Base-by-base conservation (phyloP, 2,888 invertebrate species). In the Erebia aethiops region DNA sequence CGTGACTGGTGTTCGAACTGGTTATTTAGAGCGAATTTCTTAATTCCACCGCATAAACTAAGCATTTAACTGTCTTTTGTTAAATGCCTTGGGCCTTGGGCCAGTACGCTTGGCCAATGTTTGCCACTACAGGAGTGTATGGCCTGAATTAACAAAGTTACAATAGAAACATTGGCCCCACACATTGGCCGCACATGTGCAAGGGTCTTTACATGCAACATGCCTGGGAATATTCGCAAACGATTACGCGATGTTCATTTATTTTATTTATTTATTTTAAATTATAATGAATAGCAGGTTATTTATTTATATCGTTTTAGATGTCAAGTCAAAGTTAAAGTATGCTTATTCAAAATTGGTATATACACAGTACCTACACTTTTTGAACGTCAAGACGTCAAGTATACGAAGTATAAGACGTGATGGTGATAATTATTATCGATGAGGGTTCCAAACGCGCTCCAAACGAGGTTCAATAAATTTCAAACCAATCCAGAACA, bases 1-100 rank as follows among this genome's bases (percentile, higher is more conserved):
- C 78, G 77, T 77, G 77, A 77, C 75, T 75, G 54, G 75, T 63
- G 58, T 69, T 70, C 65, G 63, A 74, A 77, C 77, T 69, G 73
- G 77, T 78, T 80, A 76, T 77, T 75, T 79, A 73, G 77, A 76
- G 77, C 77, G 73, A 76, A 80, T 81, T 80, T 79, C 79, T 81
- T 80, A 80, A 80, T 80, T 78, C 73, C 67, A 72, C 73, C 73
- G 69, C 77, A 73, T 78, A 74, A 73, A 71, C 65, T 70, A 72
- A 72, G 57, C 69, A 70, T 67, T 66, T 74, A 75, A 66, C 68
- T 57, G 71, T 69, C 71, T 16, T 65, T 54, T 43, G 54, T 57
- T 49, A 56, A 54, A 54, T 21, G 58, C 46, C 26, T 49, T 54
- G 54, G 46, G 10, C 54, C 18, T 18, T 54, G 18, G 54, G 18